These are phyloP conservation scores for Danio choprae DNA, from an alignment of 2,797 vertebrate species.

Conservation along the genomic window DNA sequence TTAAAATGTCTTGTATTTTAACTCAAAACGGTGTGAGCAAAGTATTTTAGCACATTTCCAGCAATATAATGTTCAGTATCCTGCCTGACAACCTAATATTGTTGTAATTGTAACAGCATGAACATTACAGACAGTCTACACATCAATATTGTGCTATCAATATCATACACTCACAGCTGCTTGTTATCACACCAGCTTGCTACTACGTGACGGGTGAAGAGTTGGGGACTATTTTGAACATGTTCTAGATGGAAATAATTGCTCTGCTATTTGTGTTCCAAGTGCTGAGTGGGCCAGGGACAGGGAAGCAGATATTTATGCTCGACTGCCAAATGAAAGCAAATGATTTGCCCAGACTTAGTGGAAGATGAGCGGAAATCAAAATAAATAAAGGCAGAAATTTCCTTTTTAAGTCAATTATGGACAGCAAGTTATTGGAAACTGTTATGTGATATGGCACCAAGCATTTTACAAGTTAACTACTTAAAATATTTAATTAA, in stretches of 20 bases:
- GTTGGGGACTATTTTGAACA: slow-evolving; percentile 32
- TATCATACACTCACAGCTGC: slow-evolving; percentile 38
- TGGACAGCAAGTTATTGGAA: slow-evolving; percentile 2
- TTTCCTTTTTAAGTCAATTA: slow-evolving; percentile 45
- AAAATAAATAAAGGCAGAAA: slow-evolving; percentile 51
- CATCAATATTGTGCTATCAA: slow-evolving; percentile 9
- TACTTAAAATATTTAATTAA: not conserved
- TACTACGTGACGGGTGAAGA: slow-evolving; percentile 36
- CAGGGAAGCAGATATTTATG: slow-evolving; percentile 48
- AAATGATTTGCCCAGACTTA: slow-evolving; percentile 55
- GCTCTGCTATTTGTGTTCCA: slow-evolving; percentile 31
- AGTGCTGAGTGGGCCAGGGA: slow-evolving; percentile 20
- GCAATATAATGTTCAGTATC: not conserved
- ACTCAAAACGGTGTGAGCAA: not conserved
- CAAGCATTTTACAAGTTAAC: not conserved
- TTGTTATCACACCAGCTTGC: slow-evolving; percentile 46
- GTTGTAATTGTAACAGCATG: slow-evolving; percentile 1
- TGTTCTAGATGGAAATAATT: slow-evolving; percentile 51
- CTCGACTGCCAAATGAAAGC: slow-evolving; percentile 55
- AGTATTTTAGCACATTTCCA: not conserved
- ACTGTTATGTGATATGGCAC: not conserved
- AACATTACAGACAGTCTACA: slow-evolving; percentile 28
- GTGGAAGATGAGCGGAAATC: slow-evolving; percentile 49
- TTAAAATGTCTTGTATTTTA: no score
- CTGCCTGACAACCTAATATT: slow-evolving; percentile 3